Percentiles rank a stretch among this genome's conserved stretches.
phyloP scores from a whole-genome alignment of 1,140 invertebrate genomes.

The Heterodera carotae region DNA sequence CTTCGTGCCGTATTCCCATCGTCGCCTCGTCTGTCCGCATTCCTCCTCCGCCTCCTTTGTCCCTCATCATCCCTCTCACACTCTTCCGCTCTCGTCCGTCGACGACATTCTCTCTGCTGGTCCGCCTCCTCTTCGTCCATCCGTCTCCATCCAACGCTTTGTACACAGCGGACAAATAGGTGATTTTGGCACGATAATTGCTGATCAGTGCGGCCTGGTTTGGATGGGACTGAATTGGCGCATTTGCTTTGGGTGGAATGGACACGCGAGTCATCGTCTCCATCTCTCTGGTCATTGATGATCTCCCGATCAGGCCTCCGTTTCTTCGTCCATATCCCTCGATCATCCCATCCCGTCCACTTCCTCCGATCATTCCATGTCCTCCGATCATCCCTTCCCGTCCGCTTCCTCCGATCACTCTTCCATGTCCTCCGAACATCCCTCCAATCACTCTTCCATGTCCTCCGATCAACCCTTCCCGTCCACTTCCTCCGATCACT shows the following conservation, averaged over 20 bases:
- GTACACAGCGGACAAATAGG: conserved; percentile 8
- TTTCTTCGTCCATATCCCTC: background rate
- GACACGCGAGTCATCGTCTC: conserved; percentile 4
- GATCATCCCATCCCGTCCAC: too few species aligned
- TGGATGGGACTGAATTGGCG: background rate
- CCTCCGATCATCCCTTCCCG: background rate
- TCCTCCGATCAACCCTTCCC: background rate
- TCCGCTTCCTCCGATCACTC: background rate
- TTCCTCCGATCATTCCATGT: too few species aligned
- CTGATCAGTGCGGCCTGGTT: background rate
- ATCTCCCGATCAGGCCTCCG: background rate
- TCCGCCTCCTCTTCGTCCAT: background rate
- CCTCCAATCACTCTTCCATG: too few species aligned
- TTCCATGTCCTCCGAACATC: background rate
- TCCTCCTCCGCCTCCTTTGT: too few species aligned
- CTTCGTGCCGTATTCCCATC: too few species aligned
- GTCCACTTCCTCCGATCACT: background rate
- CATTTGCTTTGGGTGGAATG: background rate
- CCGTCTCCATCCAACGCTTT: background rate
- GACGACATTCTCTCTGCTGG: too few species aligned
- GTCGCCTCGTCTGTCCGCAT: too few species aligned
- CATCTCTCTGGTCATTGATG: background rate
- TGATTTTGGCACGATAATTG: background rate
- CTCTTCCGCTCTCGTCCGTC: too few species aligned
- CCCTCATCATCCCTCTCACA: too few species aligned